These are phyloP conservation scores for Hemibagrus guttatus DNA, from an alignment of 2,797 vertebrate species.

Conservation along the genomic window DNA sequence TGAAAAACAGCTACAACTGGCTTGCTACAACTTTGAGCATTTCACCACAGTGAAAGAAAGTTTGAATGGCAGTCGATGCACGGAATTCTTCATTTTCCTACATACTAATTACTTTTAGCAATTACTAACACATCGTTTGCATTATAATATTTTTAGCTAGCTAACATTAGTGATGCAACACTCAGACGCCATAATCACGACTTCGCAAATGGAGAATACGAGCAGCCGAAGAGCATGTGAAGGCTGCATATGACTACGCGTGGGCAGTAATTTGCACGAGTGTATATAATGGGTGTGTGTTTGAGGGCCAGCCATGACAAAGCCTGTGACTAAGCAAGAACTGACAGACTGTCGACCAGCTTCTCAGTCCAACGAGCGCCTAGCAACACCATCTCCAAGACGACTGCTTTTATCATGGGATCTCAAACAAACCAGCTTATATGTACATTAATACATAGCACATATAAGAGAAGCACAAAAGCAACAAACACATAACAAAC, in stretches of 20 bases:
- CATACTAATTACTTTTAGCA: neutral
- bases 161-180: neutral
- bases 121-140: neutral
- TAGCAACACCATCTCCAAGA: slow-evolving; percentile 53
- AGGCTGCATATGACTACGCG: neutral
- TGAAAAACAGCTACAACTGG: neutral
- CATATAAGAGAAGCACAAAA: slow-evolving; percentile 64
- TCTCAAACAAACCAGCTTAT: neutral
- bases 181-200: neutral
- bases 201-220: neutral
- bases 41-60: neutral
- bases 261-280: neutral
- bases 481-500: slow-evolving; percentile 42
- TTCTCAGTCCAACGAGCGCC: slow-evolving; percentile 27
- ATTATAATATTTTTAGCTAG: neutral
- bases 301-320: slow-evolving; percentile 15
- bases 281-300: slow-evolving; percentile 7
- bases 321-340: slow-evolving; percentile 46
- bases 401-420: slow-evolving; percentile 19
- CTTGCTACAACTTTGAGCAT: neutral
- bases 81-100: neutral
- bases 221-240: neutral
- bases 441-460: slow-evolving; percentile 62
- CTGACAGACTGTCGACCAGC: slow-evolving; percentile 46
- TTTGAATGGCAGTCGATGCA: neutral